These are phyloP conservation scores for Temnothorax unifasciatus DNA, from an alignment of 2,888 invertebrate genomes.

Conservation along the genomic window DNA sequence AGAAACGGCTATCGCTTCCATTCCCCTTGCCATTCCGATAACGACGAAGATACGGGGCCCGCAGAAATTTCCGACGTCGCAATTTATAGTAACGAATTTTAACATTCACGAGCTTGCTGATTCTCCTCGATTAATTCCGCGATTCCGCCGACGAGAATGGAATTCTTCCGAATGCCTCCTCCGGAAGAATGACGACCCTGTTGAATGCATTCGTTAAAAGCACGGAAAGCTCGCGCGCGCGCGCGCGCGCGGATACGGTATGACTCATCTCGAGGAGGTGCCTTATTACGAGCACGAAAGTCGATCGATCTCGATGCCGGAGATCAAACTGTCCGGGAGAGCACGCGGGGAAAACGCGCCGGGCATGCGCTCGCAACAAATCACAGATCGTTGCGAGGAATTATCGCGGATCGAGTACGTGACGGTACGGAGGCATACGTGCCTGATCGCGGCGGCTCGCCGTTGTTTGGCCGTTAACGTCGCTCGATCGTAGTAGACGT, in stretches of 20 bases:
- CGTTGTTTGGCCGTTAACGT: constrained; percentile 72
- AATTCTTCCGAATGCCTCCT: no score
- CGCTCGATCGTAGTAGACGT: constrained; percentile 60
- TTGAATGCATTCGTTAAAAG: constrained; percentile 44
- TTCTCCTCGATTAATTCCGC: neutral
- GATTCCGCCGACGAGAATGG: neutral
- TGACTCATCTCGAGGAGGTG: neutral
- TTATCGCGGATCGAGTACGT: constrained; percentile 62
- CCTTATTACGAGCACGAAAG: constrained; percentile 43
- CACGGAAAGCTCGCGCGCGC: constrained; percentile 23
- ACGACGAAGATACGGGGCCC: neutral
- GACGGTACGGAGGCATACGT: constrained; percentile 55
- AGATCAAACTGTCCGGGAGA: constrained; percentile 9
- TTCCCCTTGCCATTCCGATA: neutral
- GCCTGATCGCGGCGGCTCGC: constrained; percentile 48
- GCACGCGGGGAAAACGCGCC: neutral
- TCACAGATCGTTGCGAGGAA: constrained; percentile 38
- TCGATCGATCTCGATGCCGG: constrained; percentile 41
- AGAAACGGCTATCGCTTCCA: no score
- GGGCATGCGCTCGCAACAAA: constrained; percentile 47
- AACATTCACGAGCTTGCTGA: neutral
- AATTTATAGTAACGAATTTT: neutral
- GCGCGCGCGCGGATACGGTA: neutral
- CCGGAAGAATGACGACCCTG: constrained; percentile 25
- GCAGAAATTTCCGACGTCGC: neutral